A percentile compares a stretch with the other conserved stretches of the same genome.
Conservation (phyloP, 2,888 invertebrate species). For the Caprella mutica region DNA sequence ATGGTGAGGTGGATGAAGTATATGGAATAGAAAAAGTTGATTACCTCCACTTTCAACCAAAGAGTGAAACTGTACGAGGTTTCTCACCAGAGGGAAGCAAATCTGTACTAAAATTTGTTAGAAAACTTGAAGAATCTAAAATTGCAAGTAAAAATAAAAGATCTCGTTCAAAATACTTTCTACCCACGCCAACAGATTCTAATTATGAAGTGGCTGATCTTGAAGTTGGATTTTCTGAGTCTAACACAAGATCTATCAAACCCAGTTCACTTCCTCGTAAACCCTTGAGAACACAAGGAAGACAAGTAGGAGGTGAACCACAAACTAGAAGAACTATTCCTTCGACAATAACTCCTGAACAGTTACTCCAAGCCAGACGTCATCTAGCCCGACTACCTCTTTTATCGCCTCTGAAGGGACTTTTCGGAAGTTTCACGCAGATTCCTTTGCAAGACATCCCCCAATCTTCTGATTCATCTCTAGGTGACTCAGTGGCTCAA, state of each 20-base stretch:
- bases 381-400: constrained; percentile 1
- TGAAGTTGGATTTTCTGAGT: too few relatives aligned
- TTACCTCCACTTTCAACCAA: constrained; percentile 28
- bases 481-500: neutral
- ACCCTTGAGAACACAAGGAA: too few relatives aligned
- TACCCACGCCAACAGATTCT: too few relatives aligned
- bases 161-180: too few relatives aligned
- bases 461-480: neutral
- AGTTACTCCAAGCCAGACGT: neutral
- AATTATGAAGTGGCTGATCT: too few relatives aligned
- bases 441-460: neutral
- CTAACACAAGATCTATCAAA: too few relatives aligned
- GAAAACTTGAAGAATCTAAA: neutral
- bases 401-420: neutral
- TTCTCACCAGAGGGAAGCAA: constrained; percentile 9
- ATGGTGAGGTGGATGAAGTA: constrained; percentile 22
- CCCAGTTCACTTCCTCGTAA: too few relatives aligned
- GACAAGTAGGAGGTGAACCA: too few relatives aligned
- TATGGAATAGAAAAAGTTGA: constrained; percentile 31
- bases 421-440: constrained; percentile 10
- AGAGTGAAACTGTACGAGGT: constrained; percentile 20
- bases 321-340: neutral
- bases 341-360: neutral
- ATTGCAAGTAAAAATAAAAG: neutral
- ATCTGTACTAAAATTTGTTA: neutral